Conservation (phyloP, 2,113 vertebrate species). For the Mobula hypostoma region DNA sequence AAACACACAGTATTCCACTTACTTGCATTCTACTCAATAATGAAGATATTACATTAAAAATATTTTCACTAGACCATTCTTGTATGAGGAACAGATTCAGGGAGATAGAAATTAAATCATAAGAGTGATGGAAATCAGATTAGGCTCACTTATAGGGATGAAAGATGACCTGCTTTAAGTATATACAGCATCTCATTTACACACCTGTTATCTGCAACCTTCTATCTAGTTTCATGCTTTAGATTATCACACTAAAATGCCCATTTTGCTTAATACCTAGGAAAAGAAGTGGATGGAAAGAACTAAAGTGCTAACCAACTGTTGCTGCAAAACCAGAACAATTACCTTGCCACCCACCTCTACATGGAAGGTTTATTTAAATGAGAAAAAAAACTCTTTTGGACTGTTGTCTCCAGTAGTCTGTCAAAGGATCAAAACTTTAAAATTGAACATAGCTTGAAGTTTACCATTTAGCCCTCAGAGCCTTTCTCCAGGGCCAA, state of each 20-base stretch:
- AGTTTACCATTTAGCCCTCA: too few relatives aligned
- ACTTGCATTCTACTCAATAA: background rate
- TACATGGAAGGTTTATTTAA: background rate
- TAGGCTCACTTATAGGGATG: background rate
- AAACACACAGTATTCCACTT: background rate
- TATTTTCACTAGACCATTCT: background rate
- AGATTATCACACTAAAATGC: background rate
- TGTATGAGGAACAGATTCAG: background rate
- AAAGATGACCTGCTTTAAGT: background rate
- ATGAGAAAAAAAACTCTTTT: background rate
- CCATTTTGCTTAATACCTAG: background rate
- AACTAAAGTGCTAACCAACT: background rate
- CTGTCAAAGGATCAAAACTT: background rate
- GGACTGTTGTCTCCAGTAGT: background rate
- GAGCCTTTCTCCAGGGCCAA: too few relatives aligned
- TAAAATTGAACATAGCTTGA: too few relatives aligned
- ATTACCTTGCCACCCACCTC: background rate
- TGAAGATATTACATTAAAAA: background rate
- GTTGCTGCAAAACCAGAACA: background rate
- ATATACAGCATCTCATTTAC: background rate
- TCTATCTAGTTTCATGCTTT: background rate
- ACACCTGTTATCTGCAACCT: background rate
- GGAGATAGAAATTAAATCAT: background rate
- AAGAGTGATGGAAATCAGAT: background rate
- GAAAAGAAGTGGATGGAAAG: background rate